phyloP scores from a whole-genome alignment of 2,113 vertebrate species.

The Lepisosteus oculatus region DNA sequence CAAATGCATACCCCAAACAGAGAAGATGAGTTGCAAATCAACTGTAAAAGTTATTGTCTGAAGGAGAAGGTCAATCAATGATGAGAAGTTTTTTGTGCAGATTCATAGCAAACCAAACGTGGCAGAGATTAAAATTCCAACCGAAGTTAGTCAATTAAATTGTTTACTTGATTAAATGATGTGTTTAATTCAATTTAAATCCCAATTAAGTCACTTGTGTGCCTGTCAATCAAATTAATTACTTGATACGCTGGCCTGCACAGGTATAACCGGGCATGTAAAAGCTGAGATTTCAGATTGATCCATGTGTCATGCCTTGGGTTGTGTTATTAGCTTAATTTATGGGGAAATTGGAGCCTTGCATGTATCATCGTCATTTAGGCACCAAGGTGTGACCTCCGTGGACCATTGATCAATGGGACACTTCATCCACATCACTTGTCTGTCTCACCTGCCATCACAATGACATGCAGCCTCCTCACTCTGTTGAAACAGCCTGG shows the following conservation, averaged over 20 bases:
- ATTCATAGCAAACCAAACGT: background rate
- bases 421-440: background rate
- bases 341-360: background rate
- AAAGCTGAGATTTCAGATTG: too few relatives aligned
- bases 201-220: background rate
- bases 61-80: too few relatives aligned
- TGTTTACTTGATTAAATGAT: conserved; percentile 5
- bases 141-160: background rate
- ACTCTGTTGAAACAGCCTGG: conserved; percentile 5
- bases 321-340: background rate
- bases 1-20: too few relatives aligned
- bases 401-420: background rate
- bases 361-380: background rate
- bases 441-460: background rate
- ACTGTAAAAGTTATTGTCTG: too few relatives aligned
- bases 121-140: background rate
- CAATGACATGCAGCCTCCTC: background rate
- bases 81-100: too few relatives aligned
- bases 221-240: conserved; percentile 3
- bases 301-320: background rate
- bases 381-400: background rate
- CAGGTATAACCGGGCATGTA: too few relatives aligned
- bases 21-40: too few relatives aligned
- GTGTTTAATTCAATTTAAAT: background rate
- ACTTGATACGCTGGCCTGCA: background rate